Evolutionary conservation across 2,888 invertebrate species (phyloP).

Genomic region (Dryocosmus kuriphilus): DNA sequence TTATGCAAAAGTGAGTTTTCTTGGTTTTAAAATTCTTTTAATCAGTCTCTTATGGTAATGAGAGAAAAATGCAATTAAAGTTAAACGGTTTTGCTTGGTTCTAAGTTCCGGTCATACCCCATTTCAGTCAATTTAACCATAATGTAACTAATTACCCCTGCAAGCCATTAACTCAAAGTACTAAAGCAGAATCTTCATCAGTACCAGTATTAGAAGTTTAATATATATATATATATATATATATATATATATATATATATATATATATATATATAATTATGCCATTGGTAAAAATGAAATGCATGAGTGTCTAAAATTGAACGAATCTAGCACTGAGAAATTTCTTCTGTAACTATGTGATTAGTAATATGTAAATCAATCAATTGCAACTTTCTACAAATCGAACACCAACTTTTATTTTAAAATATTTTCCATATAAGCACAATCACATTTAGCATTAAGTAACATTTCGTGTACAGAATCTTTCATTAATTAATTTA

Average conservation of each 20-base stretch:
- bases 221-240: too few relatives aligned
- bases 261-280: too few relatives aligned
- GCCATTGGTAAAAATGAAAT: too few relatives aligned
- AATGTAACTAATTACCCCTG: neutral
- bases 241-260: too few relatives aligned
- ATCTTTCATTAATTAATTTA: neutral
- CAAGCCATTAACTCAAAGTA: neutral
- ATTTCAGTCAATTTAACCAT: neutral
- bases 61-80: slow-evolving; percentile 19
- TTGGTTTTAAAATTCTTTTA: neutral
- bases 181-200: neutral
- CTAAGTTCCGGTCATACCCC: neutral
- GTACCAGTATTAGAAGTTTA: neutral
- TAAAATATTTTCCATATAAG: slow-evolving; percentile 15
- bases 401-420: slow-evolving; percentile 14
- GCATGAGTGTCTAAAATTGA: too few relatives aligned
- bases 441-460: slow-evolving; percentile 10
- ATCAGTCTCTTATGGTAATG: neutral
- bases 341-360: too few relatives aligned
- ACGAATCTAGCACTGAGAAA: neutral
- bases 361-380: neutral
- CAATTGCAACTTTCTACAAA: neutral
- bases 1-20: neutral
- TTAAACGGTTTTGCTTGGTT: neutral
- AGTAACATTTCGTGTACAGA: neutral